These are phyloP conservation scores for Botia kubotai DNA, from an alignment of 2,797 vertebrate genomes.

Conservation along the genomic window DNA sequence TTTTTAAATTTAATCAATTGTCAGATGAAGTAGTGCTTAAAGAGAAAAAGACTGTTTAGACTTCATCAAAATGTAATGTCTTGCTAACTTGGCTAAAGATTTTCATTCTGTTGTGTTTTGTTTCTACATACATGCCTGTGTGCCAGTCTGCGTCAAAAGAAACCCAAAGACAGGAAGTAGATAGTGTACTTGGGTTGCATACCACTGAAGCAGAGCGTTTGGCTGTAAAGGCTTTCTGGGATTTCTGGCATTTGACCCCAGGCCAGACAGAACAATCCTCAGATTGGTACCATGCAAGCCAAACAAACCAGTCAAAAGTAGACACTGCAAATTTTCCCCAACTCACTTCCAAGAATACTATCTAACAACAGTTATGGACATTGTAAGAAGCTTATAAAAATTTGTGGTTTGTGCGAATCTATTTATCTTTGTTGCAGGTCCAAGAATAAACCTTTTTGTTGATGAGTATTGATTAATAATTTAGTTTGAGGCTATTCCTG, in stretches of 20 bases:
- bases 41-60: too few species aligned
- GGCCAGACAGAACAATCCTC: constrained; percentile 56
- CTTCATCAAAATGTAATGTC: too few species aligned
- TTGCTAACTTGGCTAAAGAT: neutral
- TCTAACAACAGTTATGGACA: constrained; percentile 19
- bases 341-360: constrained; percentile 52
- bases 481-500: neutral
- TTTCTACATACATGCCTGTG: constrained; percentile 22
- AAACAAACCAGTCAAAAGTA: constrained; percentile 65
- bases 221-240: constrained; percentile 68
- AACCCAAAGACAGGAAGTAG: constrained; percentile 48
- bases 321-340: constrained; percentile 49
- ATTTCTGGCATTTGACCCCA: constrained; percentile 74
- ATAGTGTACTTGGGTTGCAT: constrained; percentile 63
- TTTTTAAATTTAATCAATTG: too few species aligned
- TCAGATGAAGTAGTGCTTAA: too few species aligned
- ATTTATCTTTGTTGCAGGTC: neutral
- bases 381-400: constrained; percentile 26
- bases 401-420: constrained; percentile 37
- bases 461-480: neutral
- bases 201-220: constrained; percentile 67
- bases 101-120: constrained; percentile 22
- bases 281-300: constrained; percentile 70
- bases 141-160: constrained; percentile 27
- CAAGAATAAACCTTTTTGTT: neutral